These are phyloP conservation scores for Drosophila nannoptera DNA, from an alignment of 1,140 invertebrate genomes.

Conservation along the genomic window DNA sequence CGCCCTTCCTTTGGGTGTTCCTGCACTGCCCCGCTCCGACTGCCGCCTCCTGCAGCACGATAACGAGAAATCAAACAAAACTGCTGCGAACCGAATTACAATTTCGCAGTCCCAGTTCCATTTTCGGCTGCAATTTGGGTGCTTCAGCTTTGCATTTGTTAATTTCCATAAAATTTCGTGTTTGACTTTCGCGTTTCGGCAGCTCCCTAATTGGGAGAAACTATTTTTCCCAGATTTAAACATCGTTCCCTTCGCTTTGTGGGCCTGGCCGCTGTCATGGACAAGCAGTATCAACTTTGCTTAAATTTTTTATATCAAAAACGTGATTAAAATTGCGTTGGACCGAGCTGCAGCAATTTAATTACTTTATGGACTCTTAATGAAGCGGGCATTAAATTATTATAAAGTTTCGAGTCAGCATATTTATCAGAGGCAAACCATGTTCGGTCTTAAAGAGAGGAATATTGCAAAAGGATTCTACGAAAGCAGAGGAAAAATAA, in stretches of 20 bases:
- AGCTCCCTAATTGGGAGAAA: conserved; percentile 37
- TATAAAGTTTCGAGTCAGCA: conserved; percentile 6
- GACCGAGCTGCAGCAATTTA: conserved; percentile 31
- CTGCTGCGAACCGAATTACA: conserved; percentile 4
- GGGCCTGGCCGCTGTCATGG: conserved; percentile 14
- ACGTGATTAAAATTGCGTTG: conserved; percentile 1
- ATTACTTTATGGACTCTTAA: conserved; percentile 54
- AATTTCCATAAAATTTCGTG: conserved; percentile 59
- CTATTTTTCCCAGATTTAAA: neutral
- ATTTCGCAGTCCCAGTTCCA: neutral
- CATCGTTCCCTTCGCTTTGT: conserved; percentile 12
- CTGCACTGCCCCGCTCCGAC: neutral
- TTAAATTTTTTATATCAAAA: conserved; percentile 6
- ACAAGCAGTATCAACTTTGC: conserved; percentile 3
- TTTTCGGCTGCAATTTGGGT: conserved; percentile 35
- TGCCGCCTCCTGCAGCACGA: conserved; percentile 14
- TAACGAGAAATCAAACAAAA: conserved; percentile 65
- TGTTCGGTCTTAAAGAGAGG: neutral
- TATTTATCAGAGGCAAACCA: conserved; percentile 13
- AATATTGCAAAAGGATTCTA: no score
- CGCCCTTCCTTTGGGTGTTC: neutral
- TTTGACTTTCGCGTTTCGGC: conserved; percentile 34
- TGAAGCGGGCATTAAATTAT: conserved; percentile 43
- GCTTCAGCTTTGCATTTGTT: conserved; percentile 32
- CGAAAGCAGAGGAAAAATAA: no score